Evolutionary conservation across 1,140 invertebrate genomes (phyloP).

Genomic region (Habropoda laboriosa): DNA sequence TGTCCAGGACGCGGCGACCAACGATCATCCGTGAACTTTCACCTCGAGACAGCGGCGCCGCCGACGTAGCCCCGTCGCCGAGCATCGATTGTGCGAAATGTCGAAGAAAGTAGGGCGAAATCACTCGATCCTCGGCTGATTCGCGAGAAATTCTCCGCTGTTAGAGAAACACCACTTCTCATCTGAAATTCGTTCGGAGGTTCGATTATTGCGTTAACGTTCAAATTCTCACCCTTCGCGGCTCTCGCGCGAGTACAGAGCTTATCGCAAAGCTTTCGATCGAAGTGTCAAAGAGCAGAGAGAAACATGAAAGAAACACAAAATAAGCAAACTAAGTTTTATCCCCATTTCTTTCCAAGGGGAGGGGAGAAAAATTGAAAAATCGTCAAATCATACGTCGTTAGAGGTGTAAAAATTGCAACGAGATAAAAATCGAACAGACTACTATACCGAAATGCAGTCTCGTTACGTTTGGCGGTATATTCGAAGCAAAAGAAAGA

Average conservation of each 20-base stretch:
- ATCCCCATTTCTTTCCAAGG: too few relatives aligned
- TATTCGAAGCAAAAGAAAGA: not conserved
- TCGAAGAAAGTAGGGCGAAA: not conserved
- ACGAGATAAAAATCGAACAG: not conserved
- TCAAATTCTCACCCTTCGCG: too few relatives aligned
- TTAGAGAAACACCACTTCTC: too few relatives aligned
- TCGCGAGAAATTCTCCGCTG: not conserved
- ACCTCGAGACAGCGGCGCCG: slow-evolving; percentile 2
- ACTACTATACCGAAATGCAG: not conserved
- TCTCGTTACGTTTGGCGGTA: slow-evolving; percentile 4
- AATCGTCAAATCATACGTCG: not conserved
- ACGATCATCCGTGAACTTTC: slow-evolving; percentile 16
- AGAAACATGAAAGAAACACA: too few relatives aligned
- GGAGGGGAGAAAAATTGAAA: too few relatives aligned
- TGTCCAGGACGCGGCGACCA: not conserved
- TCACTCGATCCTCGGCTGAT: not conserved
- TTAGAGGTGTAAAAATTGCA: not conserved
- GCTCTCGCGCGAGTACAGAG: too few relatives aligned
- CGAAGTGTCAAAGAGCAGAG: too few relatives aligned
- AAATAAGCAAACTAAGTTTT: too few relatives aligned
- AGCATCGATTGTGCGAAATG: not conserved
- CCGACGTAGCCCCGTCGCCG: not conserved
- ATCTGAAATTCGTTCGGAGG: too few relatives aligned
- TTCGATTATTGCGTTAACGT: too few relatives aligned
- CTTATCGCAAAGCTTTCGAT: too few relatives aligned